Base-by-base conservation (phyloP, 2,113 vertebrate species). In the Isichthys henryi region DNA sequence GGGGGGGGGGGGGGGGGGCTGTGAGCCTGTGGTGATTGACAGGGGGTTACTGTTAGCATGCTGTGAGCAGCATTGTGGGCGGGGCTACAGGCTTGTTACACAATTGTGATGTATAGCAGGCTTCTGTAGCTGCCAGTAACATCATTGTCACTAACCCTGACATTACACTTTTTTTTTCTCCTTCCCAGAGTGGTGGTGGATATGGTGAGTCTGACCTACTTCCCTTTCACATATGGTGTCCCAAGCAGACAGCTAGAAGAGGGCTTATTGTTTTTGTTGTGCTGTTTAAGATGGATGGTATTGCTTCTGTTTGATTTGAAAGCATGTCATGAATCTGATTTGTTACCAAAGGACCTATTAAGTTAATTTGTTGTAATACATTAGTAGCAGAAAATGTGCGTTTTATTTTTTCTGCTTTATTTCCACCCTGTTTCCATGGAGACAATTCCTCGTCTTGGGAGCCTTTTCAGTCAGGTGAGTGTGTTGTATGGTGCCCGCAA, bases 361-460 rank as follows among this genome's bases (percentile, higher is more conserved):
- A 7, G 3, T n/a, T 21, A 58, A n/a, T n/a, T 70, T 13, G 62
- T 27, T 31, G n/a, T 31, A 27, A 31, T 31, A 4, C 9, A 66
- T 84, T 85, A 45, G 43, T n/a, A 46, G 48, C 43, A 21, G 43
- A 23, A 86, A 86, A 50, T 86, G 21, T 15, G 3, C 43, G 82
- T 35, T 48, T 48, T 35, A 0, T 88, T 21, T 21, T 35, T 39
- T 74, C 80, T 58, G 46, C 89, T 35, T 90, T 82, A 39, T 70
- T 49, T 48, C 58, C 84, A 50, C 53, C 62, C 21, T 89, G 83
- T 88, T 86, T 70, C 46, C 10, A 85, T 82, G 27, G 89, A 96
- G 95, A 96, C 92, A 95, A 95, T 93, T 95, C 93, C 91, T 95
- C 95, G 90, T 96, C 94, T 90, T 95, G 94, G 95, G 95, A 96